Conservation (phyloP, 2,113 vertebrate species). For the Protobothrops flavoviridis region DNA sequence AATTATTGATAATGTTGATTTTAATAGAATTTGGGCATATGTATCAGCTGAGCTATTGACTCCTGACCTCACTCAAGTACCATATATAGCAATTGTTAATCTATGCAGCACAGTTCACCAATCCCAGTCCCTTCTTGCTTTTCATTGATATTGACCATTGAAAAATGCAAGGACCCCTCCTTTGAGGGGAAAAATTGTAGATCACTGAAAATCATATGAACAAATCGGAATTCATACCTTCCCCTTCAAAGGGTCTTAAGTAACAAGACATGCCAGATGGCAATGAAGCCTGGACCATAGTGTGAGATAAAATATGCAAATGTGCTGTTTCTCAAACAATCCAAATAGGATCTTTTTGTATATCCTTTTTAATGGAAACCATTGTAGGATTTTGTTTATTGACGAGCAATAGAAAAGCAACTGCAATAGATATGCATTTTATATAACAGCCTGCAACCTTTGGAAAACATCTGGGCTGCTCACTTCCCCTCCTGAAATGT, state of each 20-base stretch:
- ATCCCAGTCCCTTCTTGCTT: background rate
- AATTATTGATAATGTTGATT: background rate
- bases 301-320: background rate
- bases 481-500: background rate
- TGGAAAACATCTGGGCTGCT: background rate
- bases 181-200: background rate
- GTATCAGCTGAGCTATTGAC: background rate
- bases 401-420: background rate
- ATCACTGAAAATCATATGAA: background rate
- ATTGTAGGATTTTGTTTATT: background rate
- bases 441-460: background rate
- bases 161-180: background rate
- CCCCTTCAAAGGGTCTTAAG: background rate
- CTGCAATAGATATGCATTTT: background rate
- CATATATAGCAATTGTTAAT: background rate
- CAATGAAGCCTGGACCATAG: background rate
- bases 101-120: background rate
- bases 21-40: background rate
- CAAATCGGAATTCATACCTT: background rate
- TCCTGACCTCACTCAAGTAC: background rate
- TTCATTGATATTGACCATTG: background rate
- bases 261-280: background rate
- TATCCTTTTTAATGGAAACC: background rate
- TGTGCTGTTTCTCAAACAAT: background rate
- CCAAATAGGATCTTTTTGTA: background rate